Base-by-base conservation (phyloP, 2,113 vertebrate species). In the Larimichthys polyactis region DNA sequence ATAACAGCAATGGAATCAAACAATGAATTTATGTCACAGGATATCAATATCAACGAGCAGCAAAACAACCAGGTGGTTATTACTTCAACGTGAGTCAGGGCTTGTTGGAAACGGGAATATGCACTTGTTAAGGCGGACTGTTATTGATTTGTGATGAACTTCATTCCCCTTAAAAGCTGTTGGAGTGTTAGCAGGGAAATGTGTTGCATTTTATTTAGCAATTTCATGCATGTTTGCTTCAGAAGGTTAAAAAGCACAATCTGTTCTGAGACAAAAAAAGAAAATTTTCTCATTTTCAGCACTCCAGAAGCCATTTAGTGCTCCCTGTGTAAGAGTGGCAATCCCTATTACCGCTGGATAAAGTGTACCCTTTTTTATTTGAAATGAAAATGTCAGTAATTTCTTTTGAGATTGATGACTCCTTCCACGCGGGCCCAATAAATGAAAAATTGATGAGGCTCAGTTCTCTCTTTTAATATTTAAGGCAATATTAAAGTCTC, bases 311-410 rank as follows among this genome's bases (percentile, higher is more conserved):
- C 92, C 91, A 92, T 93, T 90, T 91, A 93, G 91, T 93, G 91
- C 84, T 90, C 88, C 86, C 89, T 85, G 78, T 92, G 92, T 91
- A 86, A 90, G 91, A 92, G 90, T 90, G 89, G 91, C 94, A 93
- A 95, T 95, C 94, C 94, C 91, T 93, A 95, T 94, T 95, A 94
- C 94, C 82, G 89, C 94, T 94, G 94, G 94, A 95, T 96, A 95
- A 96, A 96, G 95, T 95, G 95, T 94, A 95, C 94, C 94, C 94
- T 95, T 95, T 96, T 96, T 95, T 95, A 95, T 95, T 95, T 95
- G 93, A 96, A 95, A 95, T 95, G 94, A 96, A 96, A 96, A 96
- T 95, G 95, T 95, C 95, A 95, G 95, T 95, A 95, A 96, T 96
- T 96, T 96, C 93, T 95, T 92, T 91, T 81, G 91, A 94, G 95